Percentiles rank a stretch among this genome's conserved stretches.
Conservation (phyloP, 2,797 vertebrate species). For the Takifugu ocellatus region DNA sequence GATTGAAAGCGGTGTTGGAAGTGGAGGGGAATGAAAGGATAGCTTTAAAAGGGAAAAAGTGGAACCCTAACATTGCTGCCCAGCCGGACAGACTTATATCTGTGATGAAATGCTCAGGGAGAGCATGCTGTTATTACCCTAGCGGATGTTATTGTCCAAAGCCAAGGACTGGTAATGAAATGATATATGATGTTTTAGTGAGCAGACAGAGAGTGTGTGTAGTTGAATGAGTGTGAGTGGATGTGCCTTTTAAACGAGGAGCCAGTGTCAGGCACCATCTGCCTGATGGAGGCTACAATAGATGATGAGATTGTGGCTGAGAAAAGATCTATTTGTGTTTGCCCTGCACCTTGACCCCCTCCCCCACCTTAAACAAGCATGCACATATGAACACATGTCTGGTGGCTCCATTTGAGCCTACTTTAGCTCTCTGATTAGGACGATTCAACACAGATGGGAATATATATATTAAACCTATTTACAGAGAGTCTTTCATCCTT, state of each 20-base stretch:
- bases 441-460: conserved; percentile 16
- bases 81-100: conserved; percentile 53
- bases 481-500: conserved; percentile 49
- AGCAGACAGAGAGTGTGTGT: conserved; percentile 36
- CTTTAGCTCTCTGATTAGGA: conserved; percentile 17
- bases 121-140: conserved; percentile 62
- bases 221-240: conserved; percentile 33
- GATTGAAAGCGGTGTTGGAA: conserved; percentile 38
- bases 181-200: conserved; percentile 67
- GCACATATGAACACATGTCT: conserved; percentile 17
- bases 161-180: conserved; percentile 64
- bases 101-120: conserved; percentile 64
- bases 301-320: conserved; percentile 73
- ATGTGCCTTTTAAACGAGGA: conserved; percentile 57
- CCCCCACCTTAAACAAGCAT: conserved; percentile 32
- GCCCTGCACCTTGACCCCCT: conserved; percentile 27
- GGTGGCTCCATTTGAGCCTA: conserved; percentile 31
- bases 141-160: conserved; percentile 68
- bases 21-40: conserved; percentile 41
- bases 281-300: conserved; percentile 72
- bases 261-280: conserved; percentile 55
- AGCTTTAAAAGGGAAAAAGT: conserved; percentile 53
- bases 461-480: conserved; percentile 62
- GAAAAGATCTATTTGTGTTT: conserved; percentile 73
- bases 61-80: conserved; percentile 36